Base-by-base conservation (phyloP, 2,797 vertebrate genomes). In the Mionectes olivaceus region DNA sequence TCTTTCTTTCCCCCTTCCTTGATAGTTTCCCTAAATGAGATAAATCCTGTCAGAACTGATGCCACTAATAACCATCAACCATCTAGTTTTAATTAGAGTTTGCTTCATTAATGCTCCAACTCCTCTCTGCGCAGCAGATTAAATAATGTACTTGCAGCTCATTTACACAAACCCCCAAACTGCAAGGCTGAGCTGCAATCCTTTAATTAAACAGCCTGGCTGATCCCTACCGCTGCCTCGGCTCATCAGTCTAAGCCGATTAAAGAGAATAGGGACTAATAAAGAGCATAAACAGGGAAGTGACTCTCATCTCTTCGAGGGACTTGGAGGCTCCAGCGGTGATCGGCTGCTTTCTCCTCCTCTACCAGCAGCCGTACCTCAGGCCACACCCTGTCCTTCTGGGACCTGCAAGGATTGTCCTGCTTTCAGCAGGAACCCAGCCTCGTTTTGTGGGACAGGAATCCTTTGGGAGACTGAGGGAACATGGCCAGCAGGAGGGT, bases 11-110 rank as follows among this genome's bases (percentile, higher is more conserved):
- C 43, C 59, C 67, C 24, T 52, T 89, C 73, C 77, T 57, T 89
- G 79, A 95, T 96, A 77, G 4, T 95, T 96, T 93, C 83, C 76
- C 71, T 95, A 95, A 97, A 95, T 93, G 95, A 94, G 90, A 96
- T 96, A 83, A 95, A 95, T 94, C 87, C 88, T 96, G 96, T 97
- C 96, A 97, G 93, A 95, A 94, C 78, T 81, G 96, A 96, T 97
- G 95, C 90, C 81, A 90, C 94, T 97, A 97, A 97, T 97, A 97
- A 96, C 95, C 78, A 80, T 95, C 96, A 96, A 79, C 90, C 60
- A 7, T 93, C 97, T 97, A 97, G 97, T 97, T 97, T 97, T 97
- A 97, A 97, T 97, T 97, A 97, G 96, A 96, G 93, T 95, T 97
- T 97, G 95, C 95, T 97, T 97, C 97, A 96, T 97, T 97, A 97